Conservation (phyloP, 2,113 vertebrate genomes). For the Petroica traversi region DNA sequence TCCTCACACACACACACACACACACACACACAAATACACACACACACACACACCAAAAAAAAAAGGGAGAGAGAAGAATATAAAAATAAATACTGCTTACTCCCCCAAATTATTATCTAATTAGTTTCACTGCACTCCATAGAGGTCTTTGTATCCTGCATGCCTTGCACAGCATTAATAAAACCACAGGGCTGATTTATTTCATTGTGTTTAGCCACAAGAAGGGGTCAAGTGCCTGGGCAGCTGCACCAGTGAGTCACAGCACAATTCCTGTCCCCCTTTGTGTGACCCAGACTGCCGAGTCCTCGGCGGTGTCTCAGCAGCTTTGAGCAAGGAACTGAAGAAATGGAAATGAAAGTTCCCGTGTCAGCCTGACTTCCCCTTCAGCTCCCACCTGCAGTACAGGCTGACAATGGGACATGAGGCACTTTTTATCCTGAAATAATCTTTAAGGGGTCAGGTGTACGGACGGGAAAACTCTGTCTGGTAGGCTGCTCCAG, state of each 20-base stretch:
- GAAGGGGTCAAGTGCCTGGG: not conserved
- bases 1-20: too few relatives aligned
- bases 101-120: not conserved
- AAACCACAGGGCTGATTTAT: not conserved
- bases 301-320: not conserved
- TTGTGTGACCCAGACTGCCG: not conserved
- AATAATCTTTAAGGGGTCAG: not conserved
- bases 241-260: not conserved
- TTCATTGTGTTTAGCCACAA: not conserved
- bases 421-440: not conserved
- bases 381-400: too few relatives aligned
- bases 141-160: not conserved
- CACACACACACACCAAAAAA: not conserved
- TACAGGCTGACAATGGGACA: not conserved
- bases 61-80: not conserved
- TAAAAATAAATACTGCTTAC: not conserved
- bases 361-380: not conserved
- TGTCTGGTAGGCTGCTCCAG: not conserved
- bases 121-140: not conserved
- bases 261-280: not conserved
- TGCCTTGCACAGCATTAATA: not conserved
- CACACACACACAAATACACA: too few relatives aligned
- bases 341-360: not conserved
- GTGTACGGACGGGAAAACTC: not conserved
- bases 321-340: not conserved